Base-by-base conservation (phyloP, 2,888 invertebrate genomes). In the Abrostola triplasia region DNA sequence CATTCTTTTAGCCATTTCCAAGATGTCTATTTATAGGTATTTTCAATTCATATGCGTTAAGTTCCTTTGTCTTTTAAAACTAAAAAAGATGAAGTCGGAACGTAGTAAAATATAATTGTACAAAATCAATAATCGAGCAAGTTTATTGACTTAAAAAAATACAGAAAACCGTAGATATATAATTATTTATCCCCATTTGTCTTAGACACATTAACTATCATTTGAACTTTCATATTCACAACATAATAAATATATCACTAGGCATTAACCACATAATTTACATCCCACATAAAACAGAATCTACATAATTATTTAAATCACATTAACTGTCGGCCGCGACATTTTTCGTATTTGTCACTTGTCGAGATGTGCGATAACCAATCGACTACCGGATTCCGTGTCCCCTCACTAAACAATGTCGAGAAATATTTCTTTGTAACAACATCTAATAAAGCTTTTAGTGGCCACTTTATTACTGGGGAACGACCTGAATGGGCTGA, bases 381-480 rank as follows among this genome's bases (percentile, higher is more conserved):
- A 69, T 76, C 76, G 84, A 84, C 87, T 88, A 88, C 88, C 81
- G 88, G 78, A 81, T 83, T 79, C 79, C 82, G 80, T 81, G 82
- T 80, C 78, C 77, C 82, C 68, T 81, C 84, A 80, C 81, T 83
- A 83, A 56, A 56, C 50, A 48, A 67, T 70, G 66, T 70, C 54
- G 72, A 65, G 70, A 70, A 73, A 79, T 80, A 79, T 79, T 81
- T 84, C 75, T 73, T 66, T 73, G 72, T 65, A 72, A 69, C 73
- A 77, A 74, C 79, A 75, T 81, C 75, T 84, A 84, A 86, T 85
- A 85, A 83, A 79, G 81, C 82, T 85, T 82, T 82, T 80, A 80
- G 74, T 71, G 72, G 73, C 64, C 69, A 77, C 56, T 80, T 81
- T 75, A 67, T 79, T 75, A 77, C 67, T 60, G 67, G 73, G 72